Percentiles rank a stretch among this genome's conserved stretches.
Conservation (phyloP, 2,888 invertebrate genomes). For the Luperina testacea region DNA sequence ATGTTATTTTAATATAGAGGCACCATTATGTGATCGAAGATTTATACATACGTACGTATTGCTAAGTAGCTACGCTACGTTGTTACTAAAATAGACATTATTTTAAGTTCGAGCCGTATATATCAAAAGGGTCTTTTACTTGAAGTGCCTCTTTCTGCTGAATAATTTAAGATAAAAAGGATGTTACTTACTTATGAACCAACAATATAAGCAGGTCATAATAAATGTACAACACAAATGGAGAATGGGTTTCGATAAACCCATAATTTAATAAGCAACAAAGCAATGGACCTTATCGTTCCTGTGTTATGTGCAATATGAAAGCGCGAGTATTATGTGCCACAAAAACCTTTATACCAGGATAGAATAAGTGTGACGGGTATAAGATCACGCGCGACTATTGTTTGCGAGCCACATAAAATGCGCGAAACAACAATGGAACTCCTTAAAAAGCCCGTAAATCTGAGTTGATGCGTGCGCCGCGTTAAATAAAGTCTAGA, state of each 20-base stretch:
- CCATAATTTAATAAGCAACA: slow-evolving; percentile 34
- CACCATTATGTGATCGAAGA: neutral
- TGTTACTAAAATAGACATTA: neutral
- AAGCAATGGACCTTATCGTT: slow-evolving; percentile 16
- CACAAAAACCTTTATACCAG: slow-evolving; percentile 50
- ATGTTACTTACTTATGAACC: slow-evolving; percentile 13
- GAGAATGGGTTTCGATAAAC: slow-evolving; percentile 4
- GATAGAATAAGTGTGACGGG: slow-evolving; percentile 53
- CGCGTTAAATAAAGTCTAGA: slow-evolving; percentile 77
- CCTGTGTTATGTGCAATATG: slow-evolving; percentile 27
- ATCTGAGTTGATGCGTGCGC: slow-evolving; percentile 73
- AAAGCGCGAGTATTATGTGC: slow-evolving; percentile 15
- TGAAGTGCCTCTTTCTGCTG: slow-evolving; percentile 1
- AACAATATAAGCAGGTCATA: neutral
- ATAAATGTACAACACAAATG: slow-evolving; percentile 20
- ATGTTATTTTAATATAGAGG: neutral
- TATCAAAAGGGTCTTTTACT: slow-evolving; percentile 3
- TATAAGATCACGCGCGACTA: slow-evolving; percentile 62
- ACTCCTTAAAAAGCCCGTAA: slow-evolving; percentile 70
- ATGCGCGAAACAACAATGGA: slow-evolving; percentile 68
- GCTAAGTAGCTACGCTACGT: neutral
- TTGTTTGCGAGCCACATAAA: slow-evolving; percentile 63
- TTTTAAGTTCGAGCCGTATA: neutral
- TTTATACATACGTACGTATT: neutral
- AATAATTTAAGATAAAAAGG: slow-evolving; percentile 22